These are phyloP conservation scores for Fragum fragum DNA, from an alignment of 2,888 invertebrate genomes.

Conservation along the genomic window DNA sequence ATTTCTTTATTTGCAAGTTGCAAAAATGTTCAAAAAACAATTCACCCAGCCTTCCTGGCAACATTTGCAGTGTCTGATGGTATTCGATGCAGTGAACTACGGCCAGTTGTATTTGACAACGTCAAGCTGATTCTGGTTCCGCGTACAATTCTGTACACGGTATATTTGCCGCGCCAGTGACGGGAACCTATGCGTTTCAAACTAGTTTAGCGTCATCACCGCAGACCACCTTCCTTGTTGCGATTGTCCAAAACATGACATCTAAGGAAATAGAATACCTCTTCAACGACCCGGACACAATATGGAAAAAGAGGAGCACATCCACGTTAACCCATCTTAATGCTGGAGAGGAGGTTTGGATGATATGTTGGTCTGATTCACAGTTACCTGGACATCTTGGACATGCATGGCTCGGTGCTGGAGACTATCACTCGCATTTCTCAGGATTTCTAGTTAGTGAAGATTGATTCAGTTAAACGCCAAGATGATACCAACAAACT, in stretches of 20 bases:
- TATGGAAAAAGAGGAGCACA: conserved; percentile 46
- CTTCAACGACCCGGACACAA: conserved; percentile 31
- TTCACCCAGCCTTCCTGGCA: conserved; percentile 51
- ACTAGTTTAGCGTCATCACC: conserved; percentile 35
- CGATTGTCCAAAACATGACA: conserved; percentile 40
- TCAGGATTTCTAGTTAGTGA: conserved; percentile 50
- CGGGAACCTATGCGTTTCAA: conserved; percentile 48
- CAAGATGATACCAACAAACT: no score
- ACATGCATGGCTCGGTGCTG: conserved; percentile 47
- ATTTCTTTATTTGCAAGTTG: no score
- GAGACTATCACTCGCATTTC: conserved; percentile 53
- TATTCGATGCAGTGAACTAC: conserved; percentile 35
- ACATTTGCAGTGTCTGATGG: conserved; percentile 26
- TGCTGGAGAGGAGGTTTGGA: conserved; percentile 52
- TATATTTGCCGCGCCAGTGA: conserved; percentile 43
- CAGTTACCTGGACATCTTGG: conserved; percentile 42
- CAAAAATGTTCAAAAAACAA: conserved; percentile 6
- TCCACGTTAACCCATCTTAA: conserved; percentile 43
- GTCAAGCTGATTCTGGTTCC: no score
- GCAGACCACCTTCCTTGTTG: conserved; percentile 22
- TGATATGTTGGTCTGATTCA: conserved; percentile 49
- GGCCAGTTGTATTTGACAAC: conserved; percentile 3
- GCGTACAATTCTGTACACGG: conserved; percentile 50
- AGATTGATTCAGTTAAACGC: no score
- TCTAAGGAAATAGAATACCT: conserved; percentile 51